Evolutionary conservation across 2,113 vertebrate genomes (phyloP), one percentile per base, ranked within the genome.

Genomic region (Thymallus thymallus): DNA sequence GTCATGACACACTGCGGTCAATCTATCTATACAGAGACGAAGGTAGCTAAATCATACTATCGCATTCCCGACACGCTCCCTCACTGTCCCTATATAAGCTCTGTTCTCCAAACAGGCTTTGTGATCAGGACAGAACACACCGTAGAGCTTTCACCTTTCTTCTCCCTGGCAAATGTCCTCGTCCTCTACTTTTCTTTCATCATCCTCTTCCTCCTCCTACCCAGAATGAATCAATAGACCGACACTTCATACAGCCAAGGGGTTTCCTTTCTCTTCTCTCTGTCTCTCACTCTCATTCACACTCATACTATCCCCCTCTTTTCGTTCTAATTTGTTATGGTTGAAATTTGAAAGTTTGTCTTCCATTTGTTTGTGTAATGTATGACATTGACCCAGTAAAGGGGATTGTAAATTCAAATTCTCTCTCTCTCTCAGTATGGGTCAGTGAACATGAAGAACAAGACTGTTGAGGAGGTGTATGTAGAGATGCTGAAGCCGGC

Each of bases 401-500:
- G 48, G 48, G 3, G 9, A 41, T 10, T 41, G 9, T 51, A 18
- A 13, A 18, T 51, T 18, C 16, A 16, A 18, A 18, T 18, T 41
- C 35, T 41, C 35, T 66, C 1, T 68, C 48, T 23, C 51, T 67
- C 78, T 61, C 87, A 99, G 98, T 99, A 97, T 58, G 95, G 95
- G 46, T 92, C 92, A 3, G 92, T 96, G 88, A 93, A 94, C 69
- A 91, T 98, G 92, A 94, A 94, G 84, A 95, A 91, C 83, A 97
- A 95, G 91, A 99, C 97, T 0, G 95, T 96, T 5, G 98, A 99
- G 77, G 97, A 99, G 78, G 96, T 96, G 63, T 99, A 99, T 0
- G 94, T 99, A 35, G 97, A 99, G 90, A 97, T 99, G 97, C 85
- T 99, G 80, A 99, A 99, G 80, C 96, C 96, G 30, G 93, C 92